Evolutionary conservation across 2,797 vertebrate species (phyloP), one percentile per base, ranked within the genome.

Genomic region (Arnoldichthys spilopterus): DNA sequence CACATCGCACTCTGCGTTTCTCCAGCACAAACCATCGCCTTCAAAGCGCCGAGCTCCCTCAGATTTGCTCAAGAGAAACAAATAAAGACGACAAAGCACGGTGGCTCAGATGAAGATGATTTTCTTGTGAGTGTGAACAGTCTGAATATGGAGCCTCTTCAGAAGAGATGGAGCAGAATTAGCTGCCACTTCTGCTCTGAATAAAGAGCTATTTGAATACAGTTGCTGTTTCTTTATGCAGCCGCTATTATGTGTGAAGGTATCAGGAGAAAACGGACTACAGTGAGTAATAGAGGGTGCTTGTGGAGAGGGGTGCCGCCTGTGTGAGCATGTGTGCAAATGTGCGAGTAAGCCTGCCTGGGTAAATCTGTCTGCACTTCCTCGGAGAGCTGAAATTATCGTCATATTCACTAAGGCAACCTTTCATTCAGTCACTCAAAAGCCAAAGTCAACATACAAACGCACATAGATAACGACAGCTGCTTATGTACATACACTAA

Each of bases 41-140:
- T 88, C 84, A 84, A 88, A 87, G 85, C 61, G 70, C 71, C 59
- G 45, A 79, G 82, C 2, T 81, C 26, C 53, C 63, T 83, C 77
- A 75, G 79, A 84, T 81, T 74, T 54, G 18, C 59, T 63, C 82
- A 76, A 74, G 80, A 74, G 62, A 43, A 63, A 76, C 66, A 86
- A 72, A 82, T 66, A 76, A 61, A 73, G 62, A 76, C 79, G 86
- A 68, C 76, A 79, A 79, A 79, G 77, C 64, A 18, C 40, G 43
- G 56, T 30, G 72, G 59, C 66, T 79, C 72, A 76, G 81, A 83
- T 79, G 64, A 59, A 72, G 72, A 51, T 40, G 61, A 45, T 43
- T 77, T 32, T 79, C 82, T 79, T 71, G 73, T 74, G 63, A 71
- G 26, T 75, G 66, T 63, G 79, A 73, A 72, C 32, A 16, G 59